Percentiles rank a stretch among this genome's conserved stretches.
phyloP scores from a whole-genome alignment of 2,113 vertebrate genomes.

The Hippocampus zosterae region DNA sequence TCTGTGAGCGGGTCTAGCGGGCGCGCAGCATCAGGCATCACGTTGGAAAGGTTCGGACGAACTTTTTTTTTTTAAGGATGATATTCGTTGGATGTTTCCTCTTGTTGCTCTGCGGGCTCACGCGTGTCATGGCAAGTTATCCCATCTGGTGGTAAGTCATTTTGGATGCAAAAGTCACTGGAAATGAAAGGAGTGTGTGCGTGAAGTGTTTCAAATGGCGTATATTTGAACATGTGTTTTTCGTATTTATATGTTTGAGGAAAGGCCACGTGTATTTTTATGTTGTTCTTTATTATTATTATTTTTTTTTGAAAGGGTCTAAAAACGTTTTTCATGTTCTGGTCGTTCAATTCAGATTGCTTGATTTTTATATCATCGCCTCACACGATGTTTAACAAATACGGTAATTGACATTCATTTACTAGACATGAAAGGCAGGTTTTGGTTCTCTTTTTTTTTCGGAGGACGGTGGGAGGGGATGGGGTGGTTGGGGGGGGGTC shows the following conservation, averaged over 20 bases:
- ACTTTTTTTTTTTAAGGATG: conserved; percentile 75
- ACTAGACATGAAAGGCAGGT: not conserved
- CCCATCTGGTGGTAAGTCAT: conserved; percentile 89
- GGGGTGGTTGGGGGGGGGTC: not conserved
- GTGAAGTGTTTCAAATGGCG: not conserved
- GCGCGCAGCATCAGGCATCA: conserved; percentile 62
- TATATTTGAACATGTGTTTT: not conserved
- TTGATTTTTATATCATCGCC: not conserved
- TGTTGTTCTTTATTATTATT: too few species aligned
- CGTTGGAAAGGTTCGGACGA: conserved; percentile 69
- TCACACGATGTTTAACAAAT: not conserved
- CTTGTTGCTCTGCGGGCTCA: conserved; percentile 80
- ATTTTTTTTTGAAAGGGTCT: too few species aligned
- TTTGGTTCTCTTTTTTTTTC: not conserved
- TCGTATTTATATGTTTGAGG: not conserved
- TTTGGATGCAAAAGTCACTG: not conserved
- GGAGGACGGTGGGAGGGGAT: too few species aligned
- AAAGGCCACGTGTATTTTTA: too few species aligned
- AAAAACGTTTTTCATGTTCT: not conserved
- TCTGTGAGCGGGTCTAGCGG: conserved; percentile 49
- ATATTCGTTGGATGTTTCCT: conserved; percentile 84
- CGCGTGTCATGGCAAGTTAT: conserved; percentile 83
- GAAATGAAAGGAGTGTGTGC: not conserved
- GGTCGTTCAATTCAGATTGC: not conserved
- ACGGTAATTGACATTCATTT: not conserved